Conservation (phyloP, 2,113 vertebrate species). For the Serinus canaria region DNA sequence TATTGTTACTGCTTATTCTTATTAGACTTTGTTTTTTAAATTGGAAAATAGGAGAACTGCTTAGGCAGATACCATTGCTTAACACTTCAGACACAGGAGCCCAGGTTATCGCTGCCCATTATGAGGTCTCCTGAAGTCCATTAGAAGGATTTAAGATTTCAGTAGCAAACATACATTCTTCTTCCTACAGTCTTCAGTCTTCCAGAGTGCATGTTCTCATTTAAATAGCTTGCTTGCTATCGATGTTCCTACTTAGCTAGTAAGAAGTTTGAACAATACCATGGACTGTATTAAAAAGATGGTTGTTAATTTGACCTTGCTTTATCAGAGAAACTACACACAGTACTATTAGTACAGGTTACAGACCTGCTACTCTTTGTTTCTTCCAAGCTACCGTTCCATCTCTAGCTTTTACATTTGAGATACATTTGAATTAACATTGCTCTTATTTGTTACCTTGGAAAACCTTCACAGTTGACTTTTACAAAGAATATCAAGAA, state of each 20-base stretch:
- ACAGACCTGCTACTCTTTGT: not conserved
- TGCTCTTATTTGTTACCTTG: not conserved
- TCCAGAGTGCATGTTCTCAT: not conserved
- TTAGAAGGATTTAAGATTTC: not conserved
- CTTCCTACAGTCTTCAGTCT: not conserved
- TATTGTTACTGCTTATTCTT: not conserved
- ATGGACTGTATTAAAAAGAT: not conserved
- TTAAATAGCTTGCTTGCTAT: not conserved
- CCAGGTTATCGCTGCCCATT: not conserved
- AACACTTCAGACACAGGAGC: not conserved
- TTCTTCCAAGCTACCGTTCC: not conserved
- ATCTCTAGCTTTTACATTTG: not conserved
- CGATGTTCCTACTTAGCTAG: not conserved
- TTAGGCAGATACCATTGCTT: not conserved
- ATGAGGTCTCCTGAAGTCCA: not conserved
- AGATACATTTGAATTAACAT: not conserved
- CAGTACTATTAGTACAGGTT: not conserved
- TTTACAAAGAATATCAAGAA: not conserved
- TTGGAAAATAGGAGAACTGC: not conserved
- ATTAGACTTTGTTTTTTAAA: not conserved
- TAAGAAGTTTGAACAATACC: not conserved
- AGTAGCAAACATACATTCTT: not conserved
- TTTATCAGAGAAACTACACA: not conserved
- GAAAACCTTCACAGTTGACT: not conserved
- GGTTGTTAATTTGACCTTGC: not conserved